These are phyloP conservation scores for Tetropium fuscum DNA, from an alignment of 2,888 invertebrate species.

Conservation along the genomic window DNA sequence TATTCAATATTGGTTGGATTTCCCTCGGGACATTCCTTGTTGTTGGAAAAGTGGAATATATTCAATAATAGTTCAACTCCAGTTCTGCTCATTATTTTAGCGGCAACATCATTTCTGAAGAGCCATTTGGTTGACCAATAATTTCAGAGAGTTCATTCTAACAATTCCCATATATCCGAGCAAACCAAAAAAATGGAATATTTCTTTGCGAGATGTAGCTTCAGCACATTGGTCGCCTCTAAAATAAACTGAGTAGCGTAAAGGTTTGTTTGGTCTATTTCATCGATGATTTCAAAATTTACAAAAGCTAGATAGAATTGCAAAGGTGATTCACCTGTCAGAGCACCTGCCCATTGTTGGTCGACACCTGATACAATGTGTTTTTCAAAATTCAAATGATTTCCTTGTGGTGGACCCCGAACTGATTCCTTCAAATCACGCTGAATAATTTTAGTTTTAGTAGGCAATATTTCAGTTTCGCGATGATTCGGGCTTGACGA, in stretches of 20 bases:
- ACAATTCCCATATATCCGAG: slow-evolving; percentile 34
- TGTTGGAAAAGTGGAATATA: neutral
- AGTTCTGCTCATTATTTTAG: neutral
- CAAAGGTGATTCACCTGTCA: neutral
- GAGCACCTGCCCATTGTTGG: neutral
- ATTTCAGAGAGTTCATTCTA: slow-evolving; percentile 20
- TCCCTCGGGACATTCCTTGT: neutral
- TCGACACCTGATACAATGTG: neutral
- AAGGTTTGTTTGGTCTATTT: neutral
- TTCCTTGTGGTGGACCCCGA: neutral
- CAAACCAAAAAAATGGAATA: slow-evolving; percentile 30
- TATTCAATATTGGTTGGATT: no score
- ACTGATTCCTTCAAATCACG: no score
- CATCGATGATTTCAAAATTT: neutral
- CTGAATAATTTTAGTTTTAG: no score
- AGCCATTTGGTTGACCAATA: slow-evolving; percentile 30
- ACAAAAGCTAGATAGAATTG: neutral
- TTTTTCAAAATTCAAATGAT: neutral
- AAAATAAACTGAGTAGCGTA: neutral
- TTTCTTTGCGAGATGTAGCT: slow-evolving; percentile 31
- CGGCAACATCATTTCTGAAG: neutral
- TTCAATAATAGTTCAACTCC: neutral
- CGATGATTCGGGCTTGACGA: no score
- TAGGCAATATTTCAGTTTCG: no score
- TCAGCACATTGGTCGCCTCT: neutral